A percentile compares a stretch with the other conserved stretches of the same genome.
Evolutionary conservation across 2,797 vertebrate genomes (phyloP).

Genomic region (Lepilemur septentrionalis): DNA sequence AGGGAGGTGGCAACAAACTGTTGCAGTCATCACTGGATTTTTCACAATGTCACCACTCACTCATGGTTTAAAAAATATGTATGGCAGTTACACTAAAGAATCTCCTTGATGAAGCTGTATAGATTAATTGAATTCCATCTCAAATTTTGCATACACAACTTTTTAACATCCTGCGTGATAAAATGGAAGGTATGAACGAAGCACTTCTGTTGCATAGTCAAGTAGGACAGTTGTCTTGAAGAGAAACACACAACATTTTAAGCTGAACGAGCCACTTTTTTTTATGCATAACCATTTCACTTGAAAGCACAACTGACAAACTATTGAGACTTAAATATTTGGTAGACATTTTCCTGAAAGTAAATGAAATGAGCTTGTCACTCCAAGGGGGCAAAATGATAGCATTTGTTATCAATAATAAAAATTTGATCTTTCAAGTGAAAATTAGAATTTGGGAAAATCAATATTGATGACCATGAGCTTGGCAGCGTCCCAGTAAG

Average conservation of each 20-base stretch:
- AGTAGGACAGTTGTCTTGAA: not conserved
- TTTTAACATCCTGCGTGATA: not conserved
- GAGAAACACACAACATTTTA: not conserved
- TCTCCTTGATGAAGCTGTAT: not conserved
- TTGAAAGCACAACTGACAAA: not conserved
- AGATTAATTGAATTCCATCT: not conserved
- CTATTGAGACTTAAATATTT: not conserved
- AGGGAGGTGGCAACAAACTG: fast-evolving
- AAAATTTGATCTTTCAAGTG: not conserved
- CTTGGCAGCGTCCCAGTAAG: not conserved
- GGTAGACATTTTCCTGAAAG: not conserved
- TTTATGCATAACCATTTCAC: not conserved
- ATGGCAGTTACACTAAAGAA: not conserved
- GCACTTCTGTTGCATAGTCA: not conserved
- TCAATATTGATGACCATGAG: not conserved
- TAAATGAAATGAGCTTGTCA: not conserved
- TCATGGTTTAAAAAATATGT: not conserved
- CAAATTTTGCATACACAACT: not conserved
- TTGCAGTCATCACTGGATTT: fast-evolving
- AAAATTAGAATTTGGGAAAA: not conserved
- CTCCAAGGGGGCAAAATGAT: not conserved
- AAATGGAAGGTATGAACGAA: not conserved
- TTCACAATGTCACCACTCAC: too few relatives aligned
- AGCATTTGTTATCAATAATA: not conserved
- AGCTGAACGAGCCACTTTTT: not conserved